Evolutionary conservation across 2,797 vertebrate species (phyloP), one percentile per base, ranked within the genome.

Genomic region (Picus viridis): DNA sequence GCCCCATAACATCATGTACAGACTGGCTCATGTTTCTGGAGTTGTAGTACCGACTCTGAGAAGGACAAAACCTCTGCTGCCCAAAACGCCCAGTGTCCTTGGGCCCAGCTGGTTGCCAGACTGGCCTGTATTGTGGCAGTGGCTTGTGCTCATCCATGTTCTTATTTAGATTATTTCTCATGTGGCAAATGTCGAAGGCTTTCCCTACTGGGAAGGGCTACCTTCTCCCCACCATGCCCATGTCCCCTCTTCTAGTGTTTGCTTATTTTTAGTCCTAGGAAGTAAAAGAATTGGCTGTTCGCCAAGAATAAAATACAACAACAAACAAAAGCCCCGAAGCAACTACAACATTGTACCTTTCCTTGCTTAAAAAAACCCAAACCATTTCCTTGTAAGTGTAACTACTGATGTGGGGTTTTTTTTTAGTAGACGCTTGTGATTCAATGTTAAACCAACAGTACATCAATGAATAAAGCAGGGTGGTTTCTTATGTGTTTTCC

Each of bases 261-360:
- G 65, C 76, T 94, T 94, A 74, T 92, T 94, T 94, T 89, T 70
- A 90, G 76, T 81, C 54, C 43, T 56, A 82, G 86, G 79, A 92
- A 90, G 65, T 64, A 63, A 80, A 93, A 89, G 14, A 93, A 83
- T 49, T 81, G 84, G 57, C 49, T 64, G 45, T 74, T 86, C 92
- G 82, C 85, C 92, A 94, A 32, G 59, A 69, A 53, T 57, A 56
- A 43, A 53, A 64, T 43, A 41, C 10, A 75, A 10, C 73, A 79
- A 74, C 74, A 91, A 92, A 83, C 64, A 92, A 83, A 90, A 85
- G 1, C 27, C 67, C 73, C 5, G 9, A 72, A 90, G 83, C 87
- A 86, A 73, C 76, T 56, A 54, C 32, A 58, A 65, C 51, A 36
- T 26, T 79, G 57, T 94, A 89, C 87, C 74, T 96, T 81, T 87